phyloP scores from a whole-genome alignment of 2,113 vertebrate species.

The Chaetura pelagica region DNA sequence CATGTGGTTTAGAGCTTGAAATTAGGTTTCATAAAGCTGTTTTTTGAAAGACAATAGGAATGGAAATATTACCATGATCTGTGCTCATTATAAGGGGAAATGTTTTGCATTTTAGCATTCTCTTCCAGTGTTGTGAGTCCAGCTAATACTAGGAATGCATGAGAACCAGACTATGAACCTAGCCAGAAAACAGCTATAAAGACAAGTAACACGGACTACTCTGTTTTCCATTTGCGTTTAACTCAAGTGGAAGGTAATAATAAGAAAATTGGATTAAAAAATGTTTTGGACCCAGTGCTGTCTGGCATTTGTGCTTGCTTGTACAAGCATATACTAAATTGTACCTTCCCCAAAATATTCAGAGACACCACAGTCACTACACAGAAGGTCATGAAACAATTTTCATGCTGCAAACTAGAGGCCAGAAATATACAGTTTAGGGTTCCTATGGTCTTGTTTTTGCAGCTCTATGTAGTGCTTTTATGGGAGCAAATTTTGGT shows the following conservation, averaged over 20 bases:
- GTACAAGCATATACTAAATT: not conserved
- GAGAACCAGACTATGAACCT: not conserved
- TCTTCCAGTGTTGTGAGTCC: not conserved
- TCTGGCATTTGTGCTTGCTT: not conserved
- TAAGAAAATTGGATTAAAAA: not conserved
- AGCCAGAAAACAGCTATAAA: slow-evolving; percentile 1
- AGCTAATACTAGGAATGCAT: not conserved
- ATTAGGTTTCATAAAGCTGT: not conserved
- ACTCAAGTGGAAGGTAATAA: not conserved
- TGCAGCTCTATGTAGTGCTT: not conserved
- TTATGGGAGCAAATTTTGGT: not conserved
- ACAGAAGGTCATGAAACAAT: not conserved
- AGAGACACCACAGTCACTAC: not conserved
- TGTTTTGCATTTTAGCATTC: slow-evolving; percentile 25
- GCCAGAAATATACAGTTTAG: not conserved
- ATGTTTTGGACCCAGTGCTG: not conserved
- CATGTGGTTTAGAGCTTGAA: not conserved
- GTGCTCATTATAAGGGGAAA: slow-evolving; percentile 10
- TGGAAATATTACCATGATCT: slow-evolving; percentile 3
- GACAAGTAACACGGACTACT: not conserved
- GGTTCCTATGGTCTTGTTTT: not conserved
- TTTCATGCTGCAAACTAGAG: not conserved
- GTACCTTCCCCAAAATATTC: not conserved
- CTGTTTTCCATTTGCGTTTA: slow-evolving; percentile 37
- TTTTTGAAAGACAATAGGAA: slow-evolving; percentile 20